Evolutionary conservation across 2,797 vertebrate species (phyloP).

Genomic region (Enteromius anoplus): DNA sequence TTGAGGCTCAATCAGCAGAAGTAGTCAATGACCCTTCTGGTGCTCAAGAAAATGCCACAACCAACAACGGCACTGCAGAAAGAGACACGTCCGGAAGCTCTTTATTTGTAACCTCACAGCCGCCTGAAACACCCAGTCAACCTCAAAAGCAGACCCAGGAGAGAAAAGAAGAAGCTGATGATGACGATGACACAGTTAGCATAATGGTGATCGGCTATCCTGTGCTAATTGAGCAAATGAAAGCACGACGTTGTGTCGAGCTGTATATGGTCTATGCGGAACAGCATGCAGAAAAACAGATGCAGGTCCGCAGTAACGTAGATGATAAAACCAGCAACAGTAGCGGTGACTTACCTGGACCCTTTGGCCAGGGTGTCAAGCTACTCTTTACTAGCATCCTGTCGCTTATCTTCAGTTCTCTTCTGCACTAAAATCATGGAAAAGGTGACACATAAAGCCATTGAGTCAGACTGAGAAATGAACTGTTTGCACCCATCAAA

Average conservation of each 20-base stretch:
- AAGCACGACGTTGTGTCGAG: slow-evolving; percentile 72
- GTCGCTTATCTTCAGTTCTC: slow-evolving; percentile 38
- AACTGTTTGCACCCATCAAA: not conserved
- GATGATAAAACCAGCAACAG: accelerated
- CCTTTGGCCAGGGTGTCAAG: slow-evolving; percentile 4
- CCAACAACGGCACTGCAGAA: slow-evolving; percentile 16
- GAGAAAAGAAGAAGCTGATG: not conserved
- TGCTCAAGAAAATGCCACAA: not conserved
- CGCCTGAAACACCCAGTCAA: slow-evolving; percentile 2
- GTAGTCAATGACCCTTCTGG: not conserved
- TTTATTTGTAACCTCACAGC: slow-evolving; percentile 19
- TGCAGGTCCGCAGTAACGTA: not conserved
- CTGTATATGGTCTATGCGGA: slow-evolving; percentile 72
- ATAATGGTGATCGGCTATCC: slow-evolving; percentile 78
- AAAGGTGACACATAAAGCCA: not conserved
- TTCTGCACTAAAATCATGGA: slow-evolving; percentile 34
- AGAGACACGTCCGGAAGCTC: slow-evolving; percentile 2
- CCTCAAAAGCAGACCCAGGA: slow-evolving; percentile 21
- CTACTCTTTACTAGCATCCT: slow-evolving; percentile 50
- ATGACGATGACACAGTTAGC: slow-evolving; percentile 70
- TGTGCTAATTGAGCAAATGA: slow-evolving; percentile 74
- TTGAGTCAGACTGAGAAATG: not conserved
- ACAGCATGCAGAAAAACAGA: slow-evolving; percentile 48
- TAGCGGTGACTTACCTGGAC: not conserved
- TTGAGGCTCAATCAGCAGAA: slow-evolving; percentile 4